Conservation (phyloP, 2,113 vertebrate genomes). For the crab-eating macaque (Macaca fascicularis) region DNA sequence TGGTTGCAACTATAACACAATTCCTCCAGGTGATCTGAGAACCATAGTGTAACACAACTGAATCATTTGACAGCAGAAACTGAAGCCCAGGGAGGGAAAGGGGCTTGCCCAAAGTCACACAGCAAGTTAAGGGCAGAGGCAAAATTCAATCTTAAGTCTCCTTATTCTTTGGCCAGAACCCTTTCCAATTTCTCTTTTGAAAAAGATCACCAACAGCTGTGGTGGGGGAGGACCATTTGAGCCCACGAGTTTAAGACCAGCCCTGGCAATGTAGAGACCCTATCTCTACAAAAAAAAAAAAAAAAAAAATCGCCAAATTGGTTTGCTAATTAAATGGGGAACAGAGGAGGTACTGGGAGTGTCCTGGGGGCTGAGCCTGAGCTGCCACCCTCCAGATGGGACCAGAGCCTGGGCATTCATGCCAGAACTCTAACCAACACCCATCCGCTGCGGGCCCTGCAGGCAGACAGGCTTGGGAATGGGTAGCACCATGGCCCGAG, state of each 20-base stretch:
- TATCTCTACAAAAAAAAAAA: neutral
- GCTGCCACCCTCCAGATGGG: neutral
- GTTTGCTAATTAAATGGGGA: neutral
- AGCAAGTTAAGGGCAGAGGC: neutral
- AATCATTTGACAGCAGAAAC: neutral
- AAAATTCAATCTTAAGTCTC: neutral
- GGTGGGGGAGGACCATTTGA: neutral
- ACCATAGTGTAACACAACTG: neutral
- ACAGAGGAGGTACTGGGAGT: no score
- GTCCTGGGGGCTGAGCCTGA: neutral
- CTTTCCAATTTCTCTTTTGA: neutral
- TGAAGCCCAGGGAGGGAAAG: neutral
- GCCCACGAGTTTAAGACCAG: neutral
- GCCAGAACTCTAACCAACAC: neutral
- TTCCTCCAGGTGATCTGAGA: neutral
- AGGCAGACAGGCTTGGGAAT: constrained; percentile 95
- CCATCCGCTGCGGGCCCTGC: neutral
- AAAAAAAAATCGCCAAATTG: neutral
- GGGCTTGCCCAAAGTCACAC: neutral
- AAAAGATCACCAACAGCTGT: no score
- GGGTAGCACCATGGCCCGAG: constrained; percentile 91
- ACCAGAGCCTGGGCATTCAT: neutral
- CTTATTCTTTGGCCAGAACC: neutral
- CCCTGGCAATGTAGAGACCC: neutral
- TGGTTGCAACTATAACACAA: neutral